Base-by-base conservation (phyloP, 2,888 invertebrate species). In the Gymnosoma rotundatum region DNA sequence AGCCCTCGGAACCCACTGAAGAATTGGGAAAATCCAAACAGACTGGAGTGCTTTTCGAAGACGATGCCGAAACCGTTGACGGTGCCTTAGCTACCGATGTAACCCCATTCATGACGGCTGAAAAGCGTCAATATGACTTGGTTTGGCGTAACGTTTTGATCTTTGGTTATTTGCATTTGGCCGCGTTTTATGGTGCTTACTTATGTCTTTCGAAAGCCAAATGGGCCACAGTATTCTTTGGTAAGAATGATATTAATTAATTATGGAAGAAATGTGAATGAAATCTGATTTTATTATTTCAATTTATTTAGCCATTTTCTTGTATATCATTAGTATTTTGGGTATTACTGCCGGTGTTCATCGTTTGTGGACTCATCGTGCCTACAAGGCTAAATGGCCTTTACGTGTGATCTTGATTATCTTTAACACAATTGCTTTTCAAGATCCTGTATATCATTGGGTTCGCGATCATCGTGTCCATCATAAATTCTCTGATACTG, bases 341-440 rank as follows among this genome's bases (percentile, higher is more conserved):
- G 99, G 99, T 21, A 97, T 99, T 86, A 99, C 99, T 9, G 98
- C 98, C 9, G 99, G 99, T 18, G 98, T 97, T 0, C 99, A 99
- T 93, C 94, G 99, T 88, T 94, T 98, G 42, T 99, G 98, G 98
- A 95, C 98, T 0, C 99, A 99, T 93, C 95, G 96, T 89, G 95
- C 98, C 0, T 99, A 98, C 93, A 98, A 98, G 93, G 99, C 98
- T 2, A 97, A 95, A 92, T 95, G 96, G 94, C 99, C 97, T 0
- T 93, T 98, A 0, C 93, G 96, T 87, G 88, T 97, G 9, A 93
- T 98, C 48, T 93, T 99, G 73, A 94, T 95, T 52, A 87, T 96
- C 58, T 95, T 96, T 93, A 97, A 99, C 92, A 97, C 97, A 0
- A 90, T 98, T 48, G 98, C 98, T 67, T 97, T 98, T 92, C 98